Base-by-base conservation (phyloP, 2,888 invertebrate genomes). In the Odontothrips loti region DNA sequence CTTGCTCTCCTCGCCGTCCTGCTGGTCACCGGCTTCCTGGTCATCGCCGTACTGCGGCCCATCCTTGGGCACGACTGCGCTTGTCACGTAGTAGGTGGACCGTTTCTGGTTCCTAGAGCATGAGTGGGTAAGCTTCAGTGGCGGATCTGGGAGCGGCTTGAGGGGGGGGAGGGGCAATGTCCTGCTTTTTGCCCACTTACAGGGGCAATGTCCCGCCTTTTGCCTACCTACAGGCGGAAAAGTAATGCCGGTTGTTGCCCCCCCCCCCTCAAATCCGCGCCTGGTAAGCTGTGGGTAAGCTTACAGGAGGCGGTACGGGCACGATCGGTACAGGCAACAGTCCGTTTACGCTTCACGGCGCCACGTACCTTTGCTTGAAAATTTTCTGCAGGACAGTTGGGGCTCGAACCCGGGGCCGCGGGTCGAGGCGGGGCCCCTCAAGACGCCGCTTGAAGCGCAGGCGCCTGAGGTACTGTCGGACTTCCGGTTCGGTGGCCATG, bases 31-130 rank as follows among this genome's bases (percentile, higher is more conserved):
- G n/a, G 68, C n/a, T 23, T 23, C 68, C 23, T 68, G 23, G n/a
- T 51, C 8, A 51, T 51, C 82, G 29, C 85, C 83, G 10, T 85
- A 82, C 20, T 85, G 20, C 11, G 84, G 81, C 79, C 84, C 27
- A 10, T 23, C 68, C 11, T n/a, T n/a, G 23, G 9, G 23, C 27
- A 27, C 23, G 23, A 85, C 85, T 43, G 85, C 86, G 75, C 85
- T 85, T 47, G 85, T 86, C 79, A 86, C 85, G 82, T 86, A 86
- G 82, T 86, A 84, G 79, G 82, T 84, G 10, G 85, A 84, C 82
- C 86, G 68, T 27, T 75, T 75, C 27, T 75, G 68, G 68, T 75
- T 75, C 27, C 68, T 75, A 27, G 17, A 11, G 17, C 17, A 6
- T n/a, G n/a, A n/a, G n/a, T n/a, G n/a, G n/a, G n/a, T n/a, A n/a